Evolutionary conservation across 2,888 invertebrate genomes (phyloP), one percentile per base, ranked within the genome.

Genomic region (Ormyrus rosae): DNA sequence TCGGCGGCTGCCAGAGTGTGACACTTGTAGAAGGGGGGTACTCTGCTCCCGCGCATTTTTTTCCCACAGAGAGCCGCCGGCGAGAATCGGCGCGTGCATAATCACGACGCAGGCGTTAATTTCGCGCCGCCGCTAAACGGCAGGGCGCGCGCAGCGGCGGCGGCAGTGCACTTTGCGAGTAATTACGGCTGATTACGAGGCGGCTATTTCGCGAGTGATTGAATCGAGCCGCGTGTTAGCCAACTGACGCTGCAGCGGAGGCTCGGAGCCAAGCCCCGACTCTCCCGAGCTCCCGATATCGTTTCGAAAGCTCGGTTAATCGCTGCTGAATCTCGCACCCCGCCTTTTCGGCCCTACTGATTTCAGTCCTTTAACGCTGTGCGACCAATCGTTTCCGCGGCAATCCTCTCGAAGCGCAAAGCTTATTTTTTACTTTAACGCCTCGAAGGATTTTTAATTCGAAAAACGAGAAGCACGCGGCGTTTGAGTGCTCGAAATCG

Each of bases 141-240:
- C 48, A 70, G 34, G 34, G 34, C 34, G 76, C 53, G 11, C 58
- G 50, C 9, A 10, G 77, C 13, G 13, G 13, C 34, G 76, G 45
- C 7, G 65, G 58, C 9, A 10, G 67, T 48, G 77, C 65, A 72
- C 74, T 79, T 74, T 74, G 74, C 79, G 79, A 74, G 74, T 69
- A 74, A 79, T 74, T 74, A 74, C 70, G 69, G 64, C 70, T 69
- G 74, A 79, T 79, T 79, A 74, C 68, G 64, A 71, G 78, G 78
- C 71, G 71, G 78, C 78, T 68, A 73, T 78, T 78, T 78, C 68
- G 80, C 75, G 74, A 75, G 60, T 80, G 74, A 74, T 80, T 60
- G 69, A 80, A 74, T 80, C 68, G 68, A 71, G 63, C 69, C 51
- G 34, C 34, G 65, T 65, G 55, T 53, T 48, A 34, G 63, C 70